These are phyloP conservation scores for Elachura formosa DNA, from an alignment of 2,113 vertebrate genomes.

Conservation along the genomic window DNA sequence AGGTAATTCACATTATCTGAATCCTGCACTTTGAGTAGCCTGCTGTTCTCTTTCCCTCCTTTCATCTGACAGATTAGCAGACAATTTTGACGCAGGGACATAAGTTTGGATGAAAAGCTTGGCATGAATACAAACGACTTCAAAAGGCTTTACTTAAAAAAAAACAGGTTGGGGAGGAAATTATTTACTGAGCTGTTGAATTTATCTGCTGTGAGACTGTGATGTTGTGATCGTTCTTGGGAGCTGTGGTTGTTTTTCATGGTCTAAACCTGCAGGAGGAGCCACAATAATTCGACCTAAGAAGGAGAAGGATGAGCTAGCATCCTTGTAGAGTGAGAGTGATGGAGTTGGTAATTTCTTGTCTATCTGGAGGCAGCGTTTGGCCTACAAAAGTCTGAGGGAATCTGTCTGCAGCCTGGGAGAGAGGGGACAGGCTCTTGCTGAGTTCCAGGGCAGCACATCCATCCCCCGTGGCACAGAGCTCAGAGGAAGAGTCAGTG, in stretches of 20 bases:
- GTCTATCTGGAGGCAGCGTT: background rate
- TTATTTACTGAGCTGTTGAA: background rate
- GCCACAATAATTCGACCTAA: background rate
- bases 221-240: background rate
- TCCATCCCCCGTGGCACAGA: background rate
- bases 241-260: background rate
- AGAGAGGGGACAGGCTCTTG: background rate
- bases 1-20: background rate
- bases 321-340: background rate
- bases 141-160: background rate
- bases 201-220: background rate
- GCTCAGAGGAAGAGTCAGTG: background rate
- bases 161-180: background rate
- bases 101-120: background rate
- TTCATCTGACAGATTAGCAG: background rate
- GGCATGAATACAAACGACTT: background rate
- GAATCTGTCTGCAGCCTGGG: background rate
- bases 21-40: background rate
- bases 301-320: background rate
- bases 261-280: background rate
- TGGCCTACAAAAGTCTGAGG: background rate
- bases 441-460: background rate
- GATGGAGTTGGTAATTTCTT: background rate
- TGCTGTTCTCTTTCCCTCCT: background rate
- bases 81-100: background rate